A percentile compares a stretch with the other conserved stretches of the same genome.
These are phyloP conservation scores for Ormyrus pomaceus DNA, from an alignment of 2,888 invertebrate species.

Conservation along the genomic window DNA sequence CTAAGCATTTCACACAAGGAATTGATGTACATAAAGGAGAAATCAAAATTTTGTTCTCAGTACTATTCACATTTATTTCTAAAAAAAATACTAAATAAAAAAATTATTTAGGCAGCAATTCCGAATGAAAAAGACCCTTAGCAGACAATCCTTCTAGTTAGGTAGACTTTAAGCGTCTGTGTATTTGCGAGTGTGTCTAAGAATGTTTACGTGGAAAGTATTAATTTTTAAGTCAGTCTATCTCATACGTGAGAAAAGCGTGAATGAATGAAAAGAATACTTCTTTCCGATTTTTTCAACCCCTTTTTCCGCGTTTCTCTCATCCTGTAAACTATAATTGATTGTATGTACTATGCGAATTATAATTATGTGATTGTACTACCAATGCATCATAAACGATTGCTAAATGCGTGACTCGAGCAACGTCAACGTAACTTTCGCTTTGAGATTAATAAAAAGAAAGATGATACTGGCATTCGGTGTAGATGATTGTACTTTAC, in stretches of 20 bases:
- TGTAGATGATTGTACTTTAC: conserved; percentile 55
- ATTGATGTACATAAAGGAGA: conserved; percentile 42
- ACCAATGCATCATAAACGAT: neutral
- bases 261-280: conserved; percentile 32
- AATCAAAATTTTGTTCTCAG: neutral
- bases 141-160: conserved; percentile 69
- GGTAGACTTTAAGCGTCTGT: conserved; percentile 64
- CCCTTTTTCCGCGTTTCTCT: conserved; percentile 51
- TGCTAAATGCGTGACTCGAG: neutral
- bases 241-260: conserved; percentile 5
- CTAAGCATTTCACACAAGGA: conserved; percentile 39
- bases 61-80: neutral
- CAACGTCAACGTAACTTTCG: conserved; percentile 31
- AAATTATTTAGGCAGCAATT: neutral
- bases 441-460: conserved; percentile 36
- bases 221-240: conserved; percentile 67
- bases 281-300: conserved; percentile 54
- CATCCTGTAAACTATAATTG: conserved; percentile 44
- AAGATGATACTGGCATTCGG: conserved; percentile 37
- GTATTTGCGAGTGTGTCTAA: conserved; percentile 59
- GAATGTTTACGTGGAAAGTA: conserved; percentile 68
- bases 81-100: conserved; percentile 1
- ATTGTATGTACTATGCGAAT: conserved; percentile 54
- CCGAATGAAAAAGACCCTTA: conserved; percentile 66
- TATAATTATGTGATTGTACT: conserved; percentile 56